phyloP scores from a whole-genome alignment of 2,888 invertebrate species.

The Drosophila anomelani region DNA sequence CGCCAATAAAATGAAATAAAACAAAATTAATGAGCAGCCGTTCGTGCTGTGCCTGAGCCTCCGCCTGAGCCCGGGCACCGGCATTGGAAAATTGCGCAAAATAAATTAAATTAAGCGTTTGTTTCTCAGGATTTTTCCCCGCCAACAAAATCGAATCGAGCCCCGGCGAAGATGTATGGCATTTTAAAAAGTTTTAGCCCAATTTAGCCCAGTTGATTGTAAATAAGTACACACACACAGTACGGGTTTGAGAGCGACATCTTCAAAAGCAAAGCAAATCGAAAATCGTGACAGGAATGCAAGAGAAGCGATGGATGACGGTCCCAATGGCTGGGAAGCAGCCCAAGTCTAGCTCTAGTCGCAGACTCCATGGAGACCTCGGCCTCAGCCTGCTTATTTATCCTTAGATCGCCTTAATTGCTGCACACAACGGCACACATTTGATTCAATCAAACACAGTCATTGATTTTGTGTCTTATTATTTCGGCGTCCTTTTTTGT shows the following conservation, averaged over 20 bases:
- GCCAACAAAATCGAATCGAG: constrained; percentile 24
- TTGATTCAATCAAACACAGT: constrained; percentile 73
- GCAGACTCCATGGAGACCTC: constrained; percentile 18
- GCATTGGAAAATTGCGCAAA: constrained; percentile 60
- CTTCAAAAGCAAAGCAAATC: constrained; percentile 71
- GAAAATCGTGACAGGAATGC: constrained; percentile 76
- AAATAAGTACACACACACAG: constrained; percentile 55
- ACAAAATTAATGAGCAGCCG: constrained; percentile 75
- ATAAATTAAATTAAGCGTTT: constrained; percentile 78
- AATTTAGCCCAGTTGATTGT: constrained; percentile 70
- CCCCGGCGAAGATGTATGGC: constrained; percentile 52
- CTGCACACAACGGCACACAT: constrained; percentile 56
- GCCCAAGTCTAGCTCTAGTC: constrained; percentile 1
- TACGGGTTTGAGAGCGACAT: constrained; percentile 29
- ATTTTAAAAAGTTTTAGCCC: constrained; percentile 68
- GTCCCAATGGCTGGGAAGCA: constrained; percentile 10
- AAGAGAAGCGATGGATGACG: constrained; percentile 42
- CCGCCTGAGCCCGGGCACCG: constrained; percentile 18
- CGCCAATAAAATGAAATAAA: constrained; percentile 72
- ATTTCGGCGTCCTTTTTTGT: constrained; percentile 27
- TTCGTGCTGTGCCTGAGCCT: constrained; percentile 56
- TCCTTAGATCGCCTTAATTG: constrained; percentile 70
- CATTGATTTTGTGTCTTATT: constrained; percentile 61
- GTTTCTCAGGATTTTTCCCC: constrained; percentile 64
- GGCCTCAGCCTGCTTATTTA: constrained; percentile 42